These are phyloP conservation scores for Thelaira solivaga DNA, from an alignment of 2,888 invertebrate species.

Conservation along the genomic window DNA sequence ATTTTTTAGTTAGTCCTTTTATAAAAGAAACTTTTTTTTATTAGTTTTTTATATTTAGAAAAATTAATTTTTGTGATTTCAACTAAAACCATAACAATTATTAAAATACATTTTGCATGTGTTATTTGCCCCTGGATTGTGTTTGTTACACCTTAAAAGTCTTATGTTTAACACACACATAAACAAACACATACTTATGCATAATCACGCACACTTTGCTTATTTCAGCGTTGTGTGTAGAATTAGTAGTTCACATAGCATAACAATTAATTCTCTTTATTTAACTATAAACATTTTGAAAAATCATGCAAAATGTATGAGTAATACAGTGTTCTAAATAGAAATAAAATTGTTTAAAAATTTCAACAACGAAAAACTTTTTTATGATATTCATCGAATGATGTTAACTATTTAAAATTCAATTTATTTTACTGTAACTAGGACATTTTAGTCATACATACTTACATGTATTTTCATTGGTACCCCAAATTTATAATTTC, in stretches of 20 bases:
- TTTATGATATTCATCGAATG: too few species aligned
- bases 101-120: conserved; percentile 27
- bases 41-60: neutral
- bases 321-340: neutral
- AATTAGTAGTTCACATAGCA: neutral
- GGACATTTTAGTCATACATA: too few species aligned
- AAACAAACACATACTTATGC: too few species aligned
- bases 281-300: neutral
- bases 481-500: too few species aligned
- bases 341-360: too few species aligned
- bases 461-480: too few species aligned
- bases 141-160: conserved; percentile 6
- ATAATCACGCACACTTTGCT: too few species aligned
- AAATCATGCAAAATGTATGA: neutral
- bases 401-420: too few species aligned
- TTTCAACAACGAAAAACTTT: too few species aligned
- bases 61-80: neutral
- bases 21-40: neutral
- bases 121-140: neutral
- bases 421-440: too few species aligned
- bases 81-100: conserved; percentile 16
- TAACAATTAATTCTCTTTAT: neutral
- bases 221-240: neutral
- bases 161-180: neutral
- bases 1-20: too few species aligned